Base-by-base conservation (phyloP, 2,888 invertebrate species). In the Cataglyphis albicans region DNA sequence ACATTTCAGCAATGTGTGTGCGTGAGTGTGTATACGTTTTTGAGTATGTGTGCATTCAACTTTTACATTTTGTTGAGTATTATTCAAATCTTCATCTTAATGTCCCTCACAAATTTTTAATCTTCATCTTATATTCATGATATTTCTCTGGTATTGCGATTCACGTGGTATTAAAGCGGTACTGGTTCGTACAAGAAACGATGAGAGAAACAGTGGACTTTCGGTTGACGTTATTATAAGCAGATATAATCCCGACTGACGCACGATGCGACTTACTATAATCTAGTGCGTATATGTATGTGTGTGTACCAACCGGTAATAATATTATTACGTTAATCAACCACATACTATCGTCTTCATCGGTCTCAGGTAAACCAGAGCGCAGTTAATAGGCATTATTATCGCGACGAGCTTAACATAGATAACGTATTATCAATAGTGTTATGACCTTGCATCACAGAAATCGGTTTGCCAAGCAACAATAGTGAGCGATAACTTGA, bases 211-310 rank as follows among this genome's bases (percentile, higher is more conserved):
- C 44, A 21, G 41, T 29, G n/a, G 29, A 12, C 44, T 72, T 59
- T 80, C 44, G 78, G 21, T 78, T 59, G 78, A 80, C 78, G 73
- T 80, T 80, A 80, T 80, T 73, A 72, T 59, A 72, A 72, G 78
- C 21, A 72, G 59, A 80, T 80, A 72, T 80, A 72, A 80, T 78
- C 44, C 73, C 72, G 41, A 78, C 32, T 18, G 81, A 81, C 82
- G 81, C 70, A 83, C n/a, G 70, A 83, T 41, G 52, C 68, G 81
- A 64, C 55, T 81, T 70, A 81, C 68, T n/a, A 70, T 81, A 83
- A 83, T 63, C 82, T 70, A 63, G 21, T 41, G 44, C n/a, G 5
- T 21, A 21, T 32, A 7, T 68, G 25, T 29, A 25, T 25, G 18
- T 74, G 25, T 55, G 61, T 29, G 38, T n/a, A 6, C 21, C 12